Conservation (phyloP, 1,140 invertebrate genomes). For the Dinoponera quadriceps region DNA sequence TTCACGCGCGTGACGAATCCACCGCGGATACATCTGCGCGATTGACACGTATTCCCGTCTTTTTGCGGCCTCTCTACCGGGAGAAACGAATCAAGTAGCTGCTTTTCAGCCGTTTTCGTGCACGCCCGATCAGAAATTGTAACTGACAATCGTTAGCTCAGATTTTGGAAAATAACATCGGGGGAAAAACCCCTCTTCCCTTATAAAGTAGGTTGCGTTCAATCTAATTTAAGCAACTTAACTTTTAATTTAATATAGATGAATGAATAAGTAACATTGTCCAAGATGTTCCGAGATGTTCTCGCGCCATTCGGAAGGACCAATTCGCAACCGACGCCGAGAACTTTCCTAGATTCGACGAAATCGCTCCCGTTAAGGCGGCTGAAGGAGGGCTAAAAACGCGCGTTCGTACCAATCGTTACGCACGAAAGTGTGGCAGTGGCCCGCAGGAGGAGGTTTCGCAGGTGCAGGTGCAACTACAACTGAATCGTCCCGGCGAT, state of each 20-base stretch:
- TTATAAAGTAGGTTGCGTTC: neutral
- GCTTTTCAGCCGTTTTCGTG: neutral
- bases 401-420: slow-evolving; percentile 1
- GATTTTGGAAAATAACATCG: neutral
- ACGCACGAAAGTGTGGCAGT: slow-evolving; percentile 69
- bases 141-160: neutral
- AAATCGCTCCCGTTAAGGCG: slow-evolving; percentile 76
- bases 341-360: slow-evolving; percentile 55
- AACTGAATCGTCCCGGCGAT: slow-evolving; percentile 32
- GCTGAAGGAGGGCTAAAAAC: slow-evolving; percentile 57
- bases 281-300: too few species aligned
- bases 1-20: slow-evolving; percentile 50
- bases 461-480: slow-evolving; percentile 49
- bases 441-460: slow-evolving; percentile 36
- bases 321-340: too few species aligned
- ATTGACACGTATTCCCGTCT: slow-evolving; percentile 31
- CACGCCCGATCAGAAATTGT: neutral
- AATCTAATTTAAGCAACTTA: neutral
- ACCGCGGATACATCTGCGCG: neutral
- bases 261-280: too few species aligned
- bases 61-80: slow-evolving; percentile 31
- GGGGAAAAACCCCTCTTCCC: too few species aligned
- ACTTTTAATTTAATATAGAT: too few species aligned
- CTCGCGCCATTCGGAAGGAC: too few species aligned
- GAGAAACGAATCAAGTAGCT: slow-evolving; percentile 20